phyloP scores from a whole-genome alignment of 2,113 vertebrate species.

The Megaptera novaeangliae region DNA sequence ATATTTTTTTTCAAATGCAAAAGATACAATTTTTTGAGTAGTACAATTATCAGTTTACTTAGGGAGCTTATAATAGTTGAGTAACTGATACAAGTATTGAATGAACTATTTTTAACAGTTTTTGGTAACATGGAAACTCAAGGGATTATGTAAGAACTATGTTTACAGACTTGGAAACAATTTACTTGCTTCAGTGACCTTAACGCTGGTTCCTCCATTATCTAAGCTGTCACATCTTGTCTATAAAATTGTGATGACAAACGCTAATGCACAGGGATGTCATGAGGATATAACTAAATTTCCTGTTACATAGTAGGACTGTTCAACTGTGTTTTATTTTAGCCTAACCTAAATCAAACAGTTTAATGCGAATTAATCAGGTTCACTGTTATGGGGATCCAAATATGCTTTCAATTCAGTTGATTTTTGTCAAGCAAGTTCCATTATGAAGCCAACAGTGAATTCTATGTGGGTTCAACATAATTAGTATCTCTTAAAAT shows the following conservation, averaged over 20 bases:
- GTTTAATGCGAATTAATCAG: conserved; percentile 9
- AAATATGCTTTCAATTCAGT: not conserved
- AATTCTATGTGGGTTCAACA: not conserved
- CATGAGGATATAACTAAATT: not conserved
- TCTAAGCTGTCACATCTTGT: not conserved
- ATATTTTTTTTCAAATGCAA: not conserved
- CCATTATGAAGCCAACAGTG: not conserved
- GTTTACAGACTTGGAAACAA: not conserved
- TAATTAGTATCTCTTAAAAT: conserved; percentile 18
- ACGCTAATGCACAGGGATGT: not conserved
- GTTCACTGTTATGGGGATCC: not conserved
- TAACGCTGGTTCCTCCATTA: not conserved
- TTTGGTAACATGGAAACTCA: not conserved
- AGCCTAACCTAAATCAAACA: not conserved
- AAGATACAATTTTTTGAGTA: not conserved
- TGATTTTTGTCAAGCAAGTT: not conserved
- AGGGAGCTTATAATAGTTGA: not conserved
- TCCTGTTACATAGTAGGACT: not conserved
- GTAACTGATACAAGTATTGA: not conserved
- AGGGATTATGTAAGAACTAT: not conserved
- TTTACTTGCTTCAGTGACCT: not conserved
- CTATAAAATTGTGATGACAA: not conserved
- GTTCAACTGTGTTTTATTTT: not conserved
- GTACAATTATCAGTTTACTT: not conserved
- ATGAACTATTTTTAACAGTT: not conserved